Base-by-base conservation (phyloP, 2,888 invertebrate genomes). In the Troilus luridus region DNA sequence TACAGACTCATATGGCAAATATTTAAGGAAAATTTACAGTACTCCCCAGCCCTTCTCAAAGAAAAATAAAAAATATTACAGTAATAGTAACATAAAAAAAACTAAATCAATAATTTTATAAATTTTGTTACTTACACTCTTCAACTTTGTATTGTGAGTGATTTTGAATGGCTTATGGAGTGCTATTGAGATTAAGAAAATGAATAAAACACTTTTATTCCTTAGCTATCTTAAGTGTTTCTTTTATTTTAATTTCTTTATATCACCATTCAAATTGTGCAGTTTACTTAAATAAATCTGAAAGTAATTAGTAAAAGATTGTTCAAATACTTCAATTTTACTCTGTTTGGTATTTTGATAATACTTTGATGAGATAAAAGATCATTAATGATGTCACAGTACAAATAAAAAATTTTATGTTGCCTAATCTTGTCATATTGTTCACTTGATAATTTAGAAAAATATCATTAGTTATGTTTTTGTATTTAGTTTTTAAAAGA, bases 371-470 rank as follows among this genome's bases (percentile, higher is more conserved):
- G 27, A 77, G 72, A 77, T 77, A 77, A 77, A 24, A 88, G 58
- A 60, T 58, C 58, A 27, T 88, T 24, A 88, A n/a, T 59, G 88
- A 88, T 88, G 88, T 59, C 14, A 88, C 58, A 88, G 1, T 24
- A 56, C 60, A 88, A 58, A 59, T 11, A 60, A 24, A 41, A 58
- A 88, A 56, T 56, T 88, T 56, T 88, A 88, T 88, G 5, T 54
- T 54, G n/a, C 7, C n/a, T 88, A 24, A 17, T 60, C 72, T 77
- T 21, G 14, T 77, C 72, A 77, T 41, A 41, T 77, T 27, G 17
- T 77, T 14, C 41, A 41, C 17, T 77, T 77, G 19, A 77, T 41
- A 77, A 77, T 77, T 77, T 77, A 17, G 10, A 12, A 77, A 67
- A 24, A 24, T 67, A 12, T 67, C 14, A 67, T 67, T 67, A 21